Conservation (phyloP, 2,888 invertebrate genomes). For the Machimus atricapillus region DNA sequence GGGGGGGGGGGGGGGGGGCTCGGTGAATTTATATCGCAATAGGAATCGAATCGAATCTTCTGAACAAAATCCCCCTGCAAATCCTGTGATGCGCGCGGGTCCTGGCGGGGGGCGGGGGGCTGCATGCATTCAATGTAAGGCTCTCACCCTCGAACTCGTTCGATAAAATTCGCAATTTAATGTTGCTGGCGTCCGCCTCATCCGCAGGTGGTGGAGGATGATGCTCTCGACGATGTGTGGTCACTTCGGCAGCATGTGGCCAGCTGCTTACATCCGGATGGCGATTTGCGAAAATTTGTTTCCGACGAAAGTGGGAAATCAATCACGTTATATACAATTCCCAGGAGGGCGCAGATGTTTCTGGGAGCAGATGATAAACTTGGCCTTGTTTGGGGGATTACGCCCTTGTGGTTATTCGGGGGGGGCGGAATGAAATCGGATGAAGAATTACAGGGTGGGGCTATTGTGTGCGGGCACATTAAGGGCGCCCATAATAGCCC, state of each 20-base stretch:
- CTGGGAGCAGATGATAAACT: background rate
- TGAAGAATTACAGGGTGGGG: background rate
- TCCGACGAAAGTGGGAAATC: background rate
- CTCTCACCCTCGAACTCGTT: background rate
- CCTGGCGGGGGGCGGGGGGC: background rate
- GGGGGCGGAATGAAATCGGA: background rate
- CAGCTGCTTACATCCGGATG: background rate
- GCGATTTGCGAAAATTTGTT: background rate
- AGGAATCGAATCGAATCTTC: background rate
- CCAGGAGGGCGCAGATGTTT: background rate
- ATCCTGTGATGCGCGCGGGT: background rate
- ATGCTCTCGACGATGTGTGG: background rate
- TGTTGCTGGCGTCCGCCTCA: background rate
- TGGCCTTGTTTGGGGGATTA: background rate
- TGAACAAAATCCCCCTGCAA: background rate
- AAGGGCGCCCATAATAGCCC: background rate
- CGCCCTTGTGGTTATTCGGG: background rate
- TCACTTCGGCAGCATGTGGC: background rate
- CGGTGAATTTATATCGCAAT: background rate
- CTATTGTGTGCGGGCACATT: background rate
- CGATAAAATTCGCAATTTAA: background rate
- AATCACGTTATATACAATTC: background rate
- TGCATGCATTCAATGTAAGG: background rate
- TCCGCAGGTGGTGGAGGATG: background rate
- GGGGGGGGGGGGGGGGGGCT: background rate